Evolutionary conservation across 2,113 vertebrate species (phyloP), one percentile per base, ranked within the genome.

Genomic region (Fukomys damarensis): DNA sequence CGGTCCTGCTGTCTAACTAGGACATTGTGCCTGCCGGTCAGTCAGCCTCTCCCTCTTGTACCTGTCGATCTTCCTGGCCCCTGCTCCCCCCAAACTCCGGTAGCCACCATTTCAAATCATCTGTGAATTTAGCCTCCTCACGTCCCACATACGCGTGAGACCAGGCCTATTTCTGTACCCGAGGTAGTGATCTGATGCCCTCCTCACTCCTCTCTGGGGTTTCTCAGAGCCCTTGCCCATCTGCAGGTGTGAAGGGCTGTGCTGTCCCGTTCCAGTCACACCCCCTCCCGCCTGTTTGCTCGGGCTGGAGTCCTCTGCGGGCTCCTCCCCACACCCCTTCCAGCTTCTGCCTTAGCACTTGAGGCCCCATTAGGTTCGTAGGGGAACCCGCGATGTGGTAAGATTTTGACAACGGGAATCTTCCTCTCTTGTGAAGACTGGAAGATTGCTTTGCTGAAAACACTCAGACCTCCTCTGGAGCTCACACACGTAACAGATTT

Each of bases 1-100:
- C 41, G 43, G 22, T 30, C 41, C 43, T 84, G 38, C 35, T 43
- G 6, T n/a, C 38, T 26, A 49, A 30, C 74, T 38, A 3, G 8
- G 9, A 49, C 5, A 0, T 8, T n/a, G 19, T 12, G 7, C 77
- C 19, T 10, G 38, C 2, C 19, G 14, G 12, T 13, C 14, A 5
- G 2, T 16, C 46, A 49, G 9, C 46, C 14, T 43, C 38, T 61
- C n/a, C 14, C 24, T 1, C 2, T 43, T 5, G 12, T 28, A 12
- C 41, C 70, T 28, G 72, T 46, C 5, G 2, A 49, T 52, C 30
- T 7, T 46, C 76, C 46, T 35, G 74, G 20, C 49, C 41, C 24
- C 24, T 38, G 32, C 16, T 38, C 19, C 17, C 56, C 32, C 72
- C 26, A 24, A 35, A 16, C 61, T 19, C 13, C 28, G 24, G 6